Evolutionary conservation across 2,888 invertebrate genomes (phyloP).

Genomic region (Coremacera marginata): DNA sequence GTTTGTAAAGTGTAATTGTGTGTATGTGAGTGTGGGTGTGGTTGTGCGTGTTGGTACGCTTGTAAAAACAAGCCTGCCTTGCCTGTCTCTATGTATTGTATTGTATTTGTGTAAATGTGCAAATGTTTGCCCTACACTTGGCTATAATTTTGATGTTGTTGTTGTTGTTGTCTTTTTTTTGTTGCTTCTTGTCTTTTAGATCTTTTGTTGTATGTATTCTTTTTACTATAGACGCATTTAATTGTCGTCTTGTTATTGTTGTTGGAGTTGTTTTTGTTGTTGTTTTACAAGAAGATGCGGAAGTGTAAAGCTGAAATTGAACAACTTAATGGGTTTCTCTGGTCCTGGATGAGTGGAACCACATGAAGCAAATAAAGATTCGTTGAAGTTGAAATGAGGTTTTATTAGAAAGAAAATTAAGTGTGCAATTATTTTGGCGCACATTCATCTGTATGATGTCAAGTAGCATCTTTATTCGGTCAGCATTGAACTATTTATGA

Average conservation of each 20-base stretch:
- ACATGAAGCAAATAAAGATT: background rate
- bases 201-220: constrained; percentile 17
- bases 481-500: too few relatives aligned
- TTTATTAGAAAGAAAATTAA: background rate
- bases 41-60: constrained; percentile 3
- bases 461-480: too few relatives aligned
- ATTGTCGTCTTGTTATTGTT: constrained; percentile 31
- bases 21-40: constrained; percentile 10
- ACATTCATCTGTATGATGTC: too few relatives aligned
- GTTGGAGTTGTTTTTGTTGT: constrained; percentile 15
- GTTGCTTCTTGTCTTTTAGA: constrained; percentile 2
- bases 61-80: constrained; percentile 14
- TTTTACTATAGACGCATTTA: constrained; percentile 25
- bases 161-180: background rate
- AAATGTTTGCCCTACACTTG: constrained; percentile 33
- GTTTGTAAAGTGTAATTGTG: background rate
- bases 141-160: constrained; percentile 8
- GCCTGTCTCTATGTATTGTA: constrained; percentile 26
- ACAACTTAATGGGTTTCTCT: constrained; percentile 61
- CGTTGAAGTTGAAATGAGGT: constrained; percentile 1
- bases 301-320: constrained; percentile 68
- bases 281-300: constrained; percentile 49
- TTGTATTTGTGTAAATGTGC: constrained; percentile 18
- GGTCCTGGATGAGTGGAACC: too few relatives aligned
- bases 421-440: too few relatives aligned